Percentiles rank a stretch among this genome's conserved stretches.
Evolutionary conservation across 2,888 invertebrate genomes (phyloP).

Genomic region (Orthosia gracilis): DNA sequence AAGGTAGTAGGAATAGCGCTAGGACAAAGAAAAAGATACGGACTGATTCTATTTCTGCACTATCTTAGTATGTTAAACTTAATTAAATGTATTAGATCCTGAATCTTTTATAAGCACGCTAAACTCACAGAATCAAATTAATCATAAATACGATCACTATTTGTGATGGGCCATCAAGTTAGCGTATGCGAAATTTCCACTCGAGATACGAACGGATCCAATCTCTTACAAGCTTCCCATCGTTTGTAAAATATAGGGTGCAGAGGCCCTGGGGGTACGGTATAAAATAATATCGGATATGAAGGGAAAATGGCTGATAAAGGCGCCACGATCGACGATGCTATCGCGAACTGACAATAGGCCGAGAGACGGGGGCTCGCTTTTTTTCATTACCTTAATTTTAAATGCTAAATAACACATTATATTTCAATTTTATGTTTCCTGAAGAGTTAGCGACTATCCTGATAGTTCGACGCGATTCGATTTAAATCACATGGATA

Average conservation of each 20-base stretch:
- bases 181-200: constrained; percentile 80
- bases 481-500: no score
- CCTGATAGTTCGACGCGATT: no score
- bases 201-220: constrained; percentile 72
- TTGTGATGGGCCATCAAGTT: constrained; percentile 66
- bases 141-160: constrained; percentile 57
- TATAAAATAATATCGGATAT: constrained; percentile 77
- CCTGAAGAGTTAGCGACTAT: background rate
- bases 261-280: constrained; percentile 69
- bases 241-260: constrained; percentile 80
- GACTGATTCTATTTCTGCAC: no score
- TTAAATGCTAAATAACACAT: background rate
- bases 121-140: background rate
- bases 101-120: background rate
- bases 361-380: constrained; percentile 36
- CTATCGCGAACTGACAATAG: constrained; percentile 60
- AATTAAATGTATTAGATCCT: background rate
- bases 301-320: constrained; percentile 78
- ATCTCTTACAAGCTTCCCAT: constrained; percentile 75
- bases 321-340: constrained; percentile 71
- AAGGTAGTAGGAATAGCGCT: no score
- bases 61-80: background rate
- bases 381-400: background rate
- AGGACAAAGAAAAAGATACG: no score
- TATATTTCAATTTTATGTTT: background rate